Conservation (phyloP, 37 sponge, comb jelly and placozoan species). For the Eunapius fragilis region DNA sequence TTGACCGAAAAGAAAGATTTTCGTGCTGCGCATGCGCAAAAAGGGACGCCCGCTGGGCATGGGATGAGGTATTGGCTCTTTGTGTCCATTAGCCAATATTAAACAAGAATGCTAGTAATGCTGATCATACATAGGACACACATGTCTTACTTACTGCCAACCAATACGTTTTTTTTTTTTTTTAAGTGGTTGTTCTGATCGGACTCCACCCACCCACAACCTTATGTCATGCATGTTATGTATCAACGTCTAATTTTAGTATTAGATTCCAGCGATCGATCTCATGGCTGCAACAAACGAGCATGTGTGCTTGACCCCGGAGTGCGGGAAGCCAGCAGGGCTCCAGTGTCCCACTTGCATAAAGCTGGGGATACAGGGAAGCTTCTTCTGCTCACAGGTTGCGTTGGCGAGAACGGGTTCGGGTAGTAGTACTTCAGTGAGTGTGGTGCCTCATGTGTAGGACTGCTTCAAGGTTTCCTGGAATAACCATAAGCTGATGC, state of each 20-base stretch:
- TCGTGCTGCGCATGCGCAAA: slow-evolving; percentile 49
- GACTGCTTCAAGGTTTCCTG: slow-evolving; percentile 92
- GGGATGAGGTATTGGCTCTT: too few species aligned
- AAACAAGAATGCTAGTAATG: too few species aligned
- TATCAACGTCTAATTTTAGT: background rate
- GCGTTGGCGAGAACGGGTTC: too few species aligned
- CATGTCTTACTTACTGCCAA: too few species aligned
- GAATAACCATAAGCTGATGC: slow-evolving; percentile 79
- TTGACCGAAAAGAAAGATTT: background rate
- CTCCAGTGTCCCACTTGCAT: slow-evolving; percentile 93
- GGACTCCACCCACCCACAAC: too few species aligned
- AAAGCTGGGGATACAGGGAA: slow-evolving; percentile 76
- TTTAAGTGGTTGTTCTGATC: too few species aligned
- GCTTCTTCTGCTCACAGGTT: slow-evolving; percentile 94
- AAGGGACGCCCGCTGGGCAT: too few species aligned
- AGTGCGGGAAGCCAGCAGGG: slow-evolving; percentile 77
- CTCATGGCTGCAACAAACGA: slow-evolving; percentile 23
- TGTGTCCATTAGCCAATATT: too few species aligned
- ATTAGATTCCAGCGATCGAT: too few species aligned
- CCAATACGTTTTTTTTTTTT: too few species aligned
- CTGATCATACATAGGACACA: too few species aligned
- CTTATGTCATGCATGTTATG: too few species aligned
- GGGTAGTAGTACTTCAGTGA: background rate
- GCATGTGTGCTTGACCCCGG: slow-evolving; percentile 52
- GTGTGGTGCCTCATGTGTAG: slow-evolving; percentile 22